A percentile compares a stretch with the other conserved stretches of the same genome.
These are phyloP conservation scores for Euura saliciscinereae DNA, from an alignment of 1,140 invertebrate genomes.

Conservation along the genomic window DNA sequence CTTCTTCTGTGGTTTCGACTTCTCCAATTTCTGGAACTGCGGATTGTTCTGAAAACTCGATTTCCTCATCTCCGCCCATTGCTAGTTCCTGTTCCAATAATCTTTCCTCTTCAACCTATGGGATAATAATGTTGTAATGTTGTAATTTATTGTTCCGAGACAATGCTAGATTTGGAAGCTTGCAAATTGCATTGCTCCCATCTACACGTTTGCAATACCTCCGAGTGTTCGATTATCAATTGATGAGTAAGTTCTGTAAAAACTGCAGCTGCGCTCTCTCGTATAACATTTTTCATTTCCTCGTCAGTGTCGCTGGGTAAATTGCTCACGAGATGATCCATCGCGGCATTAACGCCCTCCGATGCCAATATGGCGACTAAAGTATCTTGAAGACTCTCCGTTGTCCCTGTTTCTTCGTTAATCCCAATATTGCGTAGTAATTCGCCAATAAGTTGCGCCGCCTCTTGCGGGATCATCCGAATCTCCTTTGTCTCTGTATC, in stretches of 20 bases:
- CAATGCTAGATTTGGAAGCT: no score
- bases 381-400: not conserved
- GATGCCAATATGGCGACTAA: not conserved
- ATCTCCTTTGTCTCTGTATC: not conserved
- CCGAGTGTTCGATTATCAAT: not conserved
- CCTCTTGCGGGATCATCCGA: not conserved
- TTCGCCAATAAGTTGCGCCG: constrained; percentile 22
- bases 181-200: no score
- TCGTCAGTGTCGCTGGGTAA: constrained; percentile 12
- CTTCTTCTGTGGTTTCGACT: not conserved
- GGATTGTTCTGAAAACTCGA: not conserved
- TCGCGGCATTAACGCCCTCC: constrained; percentile 14
- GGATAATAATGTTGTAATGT: no score
- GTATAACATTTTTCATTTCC: constrained; percentile 12
- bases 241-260: not conserved
- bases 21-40: not conserved
- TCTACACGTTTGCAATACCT: not conserved
- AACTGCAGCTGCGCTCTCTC: constrained; percentile 14
- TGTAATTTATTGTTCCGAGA: no score
- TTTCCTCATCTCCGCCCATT: not conserved
- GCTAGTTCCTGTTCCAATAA: not conserved
- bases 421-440: constrained; percentile 25
- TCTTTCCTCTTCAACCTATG: no score
- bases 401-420: not conserved
- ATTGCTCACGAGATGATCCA: constrained; percentile 21